Percentiles rank a stretch among this genome's conserved stretches.
Evolutionary conservation across 2,113 vertebrate species (phyloP).

Genomic region (Rhinolophus ferrumequinum): DNA sequence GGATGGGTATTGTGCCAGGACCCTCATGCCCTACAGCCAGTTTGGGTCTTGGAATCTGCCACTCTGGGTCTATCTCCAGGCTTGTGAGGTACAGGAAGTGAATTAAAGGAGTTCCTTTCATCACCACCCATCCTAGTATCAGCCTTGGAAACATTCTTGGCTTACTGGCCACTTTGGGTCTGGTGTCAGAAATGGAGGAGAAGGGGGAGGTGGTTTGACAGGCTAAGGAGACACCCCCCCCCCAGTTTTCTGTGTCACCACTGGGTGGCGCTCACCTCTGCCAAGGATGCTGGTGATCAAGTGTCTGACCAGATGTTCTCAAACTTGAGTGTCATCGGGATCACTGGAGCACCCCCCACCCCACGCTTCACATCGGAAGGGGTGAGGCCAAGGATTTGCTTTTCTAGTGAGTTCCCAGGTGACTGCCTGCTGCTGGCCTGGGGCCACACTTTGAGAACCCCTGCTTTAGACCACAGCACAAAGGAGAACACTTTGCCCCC

Average conservation of each 20-base stretch:
- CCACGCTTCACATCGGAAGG: background rate
- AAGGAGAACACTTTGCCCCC: background rate
- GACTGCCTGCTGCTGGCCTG: background rate
- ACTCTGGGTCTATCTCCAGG: background rate
- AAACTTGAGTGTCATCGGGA: background rate
- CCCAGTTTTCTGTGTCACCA: background rate
- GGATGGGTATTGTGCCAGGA: background rate
- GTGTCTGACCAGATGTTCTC: background rate
- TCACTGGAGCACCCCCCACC: accelerated
- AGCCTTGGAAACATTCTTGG: background rate
- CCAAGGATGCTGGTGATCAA: accelerated
- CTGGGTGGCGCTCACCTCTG: background rate
- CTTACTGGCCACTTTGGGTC: background rate
- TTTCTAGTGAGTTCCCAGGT: background rate
- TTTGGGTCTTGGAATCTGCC: background rate
- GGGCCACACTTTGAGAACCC: background rate
- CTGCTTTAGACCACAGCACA: background rate
- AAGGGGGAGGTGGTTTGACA: accelerated
- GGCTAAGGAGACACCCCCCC: background rate
- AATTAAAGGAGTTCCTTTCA: background rate
- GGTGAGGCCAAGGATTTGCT: accelerated
- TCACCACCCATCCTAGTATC: background rate
- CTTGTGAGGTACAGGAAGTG: background rate
- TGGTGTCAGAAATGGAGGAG: background rate
- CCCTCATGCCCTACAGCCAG: background rate